Evolutionary conservation across 2,113 vertebrate species (phyloP).

Genomic region (Perca schrenkii): DNA sequence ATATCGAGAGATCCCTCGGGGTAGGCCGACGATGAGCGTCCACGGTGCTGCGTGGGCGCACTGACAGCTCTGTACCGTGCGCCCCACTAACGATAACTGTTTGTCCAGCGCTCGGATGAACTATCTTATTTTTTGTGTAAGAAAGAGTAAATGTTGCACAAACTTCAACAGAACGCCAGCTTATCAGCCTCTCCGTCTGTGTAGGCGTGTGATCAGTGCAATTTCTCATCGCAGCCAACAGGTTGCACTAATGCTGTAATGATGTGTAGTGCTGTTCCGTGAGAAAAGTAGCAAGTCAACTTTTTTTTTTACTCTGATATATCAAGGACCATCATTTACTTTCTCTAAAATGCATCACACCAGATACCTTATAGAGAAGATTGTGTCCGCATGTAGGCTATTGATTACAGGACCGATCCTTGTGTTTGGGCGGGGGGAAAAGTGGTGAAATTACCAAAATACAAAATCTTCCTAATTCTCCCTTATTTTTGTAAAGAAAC

Average conservation of each 20-base stretch:
- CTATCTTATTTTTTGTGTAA: background rate
- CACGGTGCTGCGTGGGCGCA: background rate
- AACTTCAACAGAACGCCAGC: slow-evolving; percentile 14
- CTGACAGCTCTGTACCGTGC: slow-evolving; percentile 6
- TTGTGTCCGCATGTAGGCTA: background rate
- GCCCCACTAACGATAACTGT: too few species aligned
- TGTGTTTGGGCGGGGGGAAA: slow-evolving; percentile 17
- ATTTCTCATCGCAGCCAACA: slow-evolving; percentile 76
- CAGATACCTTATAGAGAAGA: background rate
- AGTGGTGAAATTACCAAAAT: slow-evolving; percentile 19
- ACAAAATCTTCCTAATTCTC: background rate
- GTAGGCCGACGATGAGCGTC: slow-evolving; percentile 50
- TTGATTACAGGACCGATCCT: background rate
- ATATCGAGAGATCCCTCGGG: background rate
- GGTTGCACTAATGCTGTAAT: slow-evolving; percentile 77
- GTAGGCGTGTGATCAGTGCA: slow-evolving; percentile 63
- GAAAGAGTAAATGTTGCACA: background rate
- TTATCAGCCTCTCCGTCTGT: slow-evolving; percentile 14
- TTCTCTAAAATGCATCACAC: background rate
- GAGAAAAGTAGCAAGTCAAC: slow-evolving; percentile 39
- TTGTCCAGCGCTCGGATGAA: background rate
- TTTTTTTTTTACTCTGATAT: background rate
- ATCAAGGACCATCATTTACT: fast-evolving
- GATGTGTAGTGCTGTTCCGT: background rate
- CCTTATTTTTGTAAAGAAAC: background rate